These are phyloP conservation scores for Amphiprion clarkii DNA, from an alignment of 2,797 vertebrate genomes.

Conservation along the genomic window DNA sequence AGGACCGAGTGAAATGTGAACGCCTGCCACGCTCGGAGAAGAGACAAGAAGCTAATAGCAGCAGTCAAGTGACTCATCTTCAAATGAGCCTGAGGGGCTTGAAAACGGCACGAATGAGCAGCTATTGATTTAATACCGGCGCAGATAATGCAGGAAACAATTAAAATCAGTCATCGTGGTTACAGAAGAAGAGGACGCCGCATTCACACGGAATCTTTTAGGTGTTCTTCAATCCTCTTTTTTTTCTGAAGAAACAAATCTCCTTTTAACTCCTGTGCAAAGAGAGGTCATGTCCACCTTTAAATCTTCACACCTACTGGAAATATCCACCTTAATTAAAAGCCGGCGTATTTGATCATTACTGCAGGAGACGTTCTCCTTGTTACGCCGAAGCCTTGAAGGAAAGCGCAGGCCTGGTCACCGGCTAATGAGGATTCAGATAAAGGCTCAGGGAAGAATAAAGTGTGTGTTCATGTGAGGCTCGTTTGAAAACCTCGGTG, in stretches of 20 bases:
- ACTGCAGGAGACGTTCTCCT: not conserved
- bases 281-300: not conserved
- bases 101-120: constrained; percentile 6
- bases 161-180: constrained; percentile 23
- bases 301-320: not conserved
- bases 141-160: constrained; percentile 32
- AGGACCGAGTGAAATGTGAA: constrained; percentile 29
- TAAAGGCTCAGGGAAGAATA: constrained; percentile 8
- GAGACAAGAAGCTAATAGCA: not conserved
- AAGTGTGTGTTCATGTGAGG: not conserved
- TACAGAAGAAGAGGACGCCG: not conserved
- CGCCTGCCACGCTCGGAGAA: constrained; percentile 15
- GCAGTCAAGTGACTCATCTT: constrained; percentile 30
- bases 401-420: not conserved
- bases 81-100: constrained; percentile 46
- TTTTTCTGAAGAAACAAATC: not conserved
- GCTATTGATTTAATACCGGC: constrained; percentile 16
- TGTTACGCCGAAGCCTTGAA: not conserved
- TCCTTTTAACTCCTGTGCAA: too few species aligned
- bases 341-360: not conserved
- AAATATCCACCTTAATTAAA: constrained; percentile 13
- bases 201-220: not conserved
- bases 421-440: constrained; percentile 44
- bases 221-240: constrained; percentile 3
- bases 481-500: constrained; percentile 9